These are phyloP conservation scores for Pantherophis alleghaniensis DNA, from an alignment of 2,797 vertebrate species.

Conservation along the genomic window DNA sequence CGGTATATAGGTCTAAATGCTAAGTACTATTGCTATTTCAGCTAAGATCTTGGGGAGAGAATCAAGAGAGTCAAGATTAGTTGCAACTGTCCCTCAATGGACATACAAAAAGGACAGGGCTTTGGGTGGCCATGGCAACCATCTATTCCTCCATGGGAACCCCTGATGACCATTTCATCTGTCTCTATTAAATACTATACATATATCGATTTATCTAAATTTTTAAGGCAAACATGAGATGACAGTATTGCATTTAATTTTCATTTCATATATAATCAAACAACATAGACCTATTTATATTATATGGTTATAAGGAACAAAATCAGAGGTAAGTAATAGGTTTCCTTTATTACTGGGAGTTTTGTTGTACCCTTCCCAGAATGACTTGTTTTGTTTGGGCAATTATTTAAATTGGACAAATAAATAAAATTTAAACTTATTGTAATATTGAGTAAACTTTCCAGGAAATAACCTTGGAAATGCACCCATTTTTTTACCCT, in stretches of 20 bases:
- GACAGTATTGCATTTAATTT: neutral
- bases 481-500: neutral
- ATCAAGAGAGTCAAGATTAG: neutral
- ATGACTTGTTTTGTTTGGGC: neutral
- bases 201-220: neutral
- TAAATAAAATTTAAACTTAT: neutral
- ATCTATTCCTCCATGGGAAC: neutral
- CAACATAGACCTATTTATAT: neutral
- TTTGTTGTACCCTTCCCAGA: neutral
- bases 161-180: neutral
- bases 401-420: neutral
- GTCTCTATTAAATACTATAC: neutral
- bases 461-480: neutral
- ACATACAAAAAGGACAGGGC: neutral
- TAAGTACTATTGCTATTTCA: neutral
- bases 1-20: too few relatives aligned
- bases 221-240: neutral
- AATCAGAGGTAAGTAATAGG: neutral
- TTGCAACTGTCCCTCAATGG: neutral
- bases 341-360: neutral
- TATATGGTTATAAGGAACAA: neutral
- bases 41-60: neutral
- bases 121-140: neutral
- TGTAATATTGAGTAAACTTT: neutral
- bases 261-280: neutral